Evolutionary conservation across 2,113 vertebrate genomes (phyloP).

Genomic region (Xenus cinereus): DNA sequence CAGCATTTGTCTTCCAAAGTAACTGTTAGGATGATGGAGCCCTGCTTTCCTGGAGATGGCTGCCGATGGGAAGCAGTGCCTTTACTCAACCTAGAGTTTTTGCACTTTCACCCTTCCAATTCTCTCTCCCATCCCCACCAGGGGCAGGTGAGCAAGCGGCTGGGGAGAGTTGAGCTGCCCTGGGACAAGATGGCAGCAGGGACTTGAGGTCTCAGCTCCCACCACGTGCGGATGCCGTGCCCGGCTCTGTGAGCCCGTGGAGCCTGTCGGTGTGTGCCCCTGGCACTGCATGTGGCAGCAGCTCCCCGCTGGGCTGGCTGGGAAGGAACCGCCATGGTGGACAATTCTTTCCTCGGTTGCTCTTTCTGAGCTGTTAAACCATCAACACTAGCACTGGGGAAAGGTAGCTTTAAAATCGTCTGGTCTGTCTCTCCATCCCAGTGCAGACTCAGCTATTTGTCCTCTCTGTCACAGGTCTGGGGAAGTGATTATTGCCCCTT

Average conservation of each 20-base stretch:
- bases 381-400: not conserved
- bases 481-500: not conserved
- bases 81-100: not conserved
- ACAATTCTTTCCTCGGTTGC: not conserved
- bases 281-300: not conserved
- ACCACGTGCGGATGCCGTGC: not conserved
- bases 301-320: not conserved
- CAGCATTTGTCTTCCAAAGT: not conserved
- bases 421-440: not conserved
- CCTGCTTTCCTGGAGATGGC: not conserved
- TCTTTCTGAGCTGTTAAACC: not conserved
- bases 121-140: not conserved
- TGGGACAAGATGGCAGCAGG: not conserved
- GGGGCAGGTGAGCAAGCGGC: not conserved
- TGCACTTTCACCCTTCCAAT: not conserved
- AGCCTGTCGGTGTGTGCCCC: rapidly evolving
- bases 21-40: not conserved
- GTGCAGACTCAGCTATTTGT: not conserved
- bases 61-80: not conserved
- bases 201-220: not conserved
- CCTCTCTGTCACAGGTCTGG: not conserved
- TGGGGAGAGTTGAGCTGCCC: not conserved
- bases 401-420: not conserved
- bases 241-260: rapidly evolving
- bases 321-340: rapidly evolving